Percentiles rank a stretch among this genome's conserved stretches.
These are phyloP conservation scores for Trachelus stipa DNA, from an alignment of 2,888 invertebrate genomes.

Conservation along the genomic window DNA sequence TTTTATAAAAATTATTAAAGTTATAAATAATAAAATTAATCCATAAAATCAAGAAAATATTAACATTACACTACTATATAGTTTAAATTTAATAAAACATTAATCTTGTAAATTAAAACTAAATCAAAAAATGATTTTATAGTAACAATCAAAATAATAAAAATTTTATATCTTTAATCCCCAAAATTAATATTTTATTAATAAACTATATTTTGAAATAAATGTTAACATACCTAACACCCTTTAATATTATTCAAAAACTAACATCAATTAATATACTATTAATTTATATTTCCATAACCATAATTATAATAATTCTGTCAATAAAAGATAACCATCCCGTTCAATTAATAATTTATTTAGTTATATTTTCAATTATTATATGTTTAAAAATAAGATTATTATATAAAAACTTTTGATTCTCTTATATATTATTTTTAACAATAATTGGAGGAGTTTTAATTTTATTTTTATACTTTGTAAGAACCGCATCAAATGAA, in stretches of 20 bases:
- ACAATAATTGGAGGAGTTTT: slow-evolving; percentile 75
- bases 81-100: slow-evolving; percentile 68
- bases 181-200: slow-evolving; percentile 22
- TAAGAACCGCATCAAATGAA: slow-evolving; percentile 74
- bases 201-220: slow-evolving; percentile 6
- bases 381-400: slow-evolving; percentile 67
- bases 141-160: slow-evolving; percentile 66
- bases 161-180: slow-evolving; percentile 34
- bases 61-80: slow-evolving; percentile 70
- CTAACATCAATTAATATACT: too few relatives aligned
- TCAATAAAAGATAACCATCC: too few relatives aligned
- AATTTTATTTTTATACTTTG: slow-evolving; percentile 76
- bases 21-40: slow-evolving; percentile 70
- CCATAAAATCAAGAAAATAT: slow-evolving; percentile 43
- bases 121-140: slow-evolving; percentile 52
- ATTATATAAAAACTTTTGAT: slow-evolving; percentile 67
- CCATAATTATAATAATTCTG: too few relatives aligned
- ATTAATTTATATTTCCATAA: too few relatives aligned
- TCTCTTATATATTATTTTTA: slow-evolving; percentile 73
- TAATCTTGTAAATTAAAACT: slow-evolving; percentile 72
- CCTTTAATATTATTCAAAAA: too few relatives aligned
- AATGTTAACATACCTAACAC: too few relatives aligned
- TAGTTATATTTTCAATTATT: slow-evolving; percentile 70
- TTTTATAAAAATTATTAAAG: slow-evolving; percentile 67
- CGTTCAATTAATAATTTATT: slow-evolving; percentile 69